A percentile compares a stretch with the other conserved stretches of the same genome.
Conservation (phyloP, 2,797 vertebrate species). For the Helostoma temminkii region DNA sequence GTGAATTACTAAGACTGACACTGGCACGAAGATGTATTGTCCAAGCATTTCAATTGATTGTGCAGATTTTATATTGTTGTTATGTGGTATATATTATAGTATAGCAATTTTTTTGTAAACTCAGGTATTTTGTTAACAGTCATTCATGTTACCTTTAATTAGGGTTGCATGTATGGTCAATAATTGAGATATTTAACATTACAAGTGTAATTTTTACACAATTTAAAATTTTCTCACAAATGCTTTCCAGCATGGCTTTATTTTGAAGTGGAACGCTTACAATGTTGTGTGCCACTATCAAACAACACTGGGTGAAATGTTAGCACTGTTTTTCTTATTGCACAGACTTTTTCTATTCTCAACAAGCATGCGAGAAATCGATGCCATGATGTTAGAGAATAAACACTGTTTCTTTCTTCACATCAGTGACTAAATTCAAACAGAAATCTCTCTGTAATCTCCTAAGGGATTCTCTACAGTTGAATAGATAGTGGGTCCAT, state of each 20-base stretch:
- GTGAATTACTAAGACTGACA: constrained; percentile 64
- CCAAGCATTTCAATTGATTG: constrained; percentile 63
- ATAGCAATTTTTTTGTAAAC: constrained; percentile 67
- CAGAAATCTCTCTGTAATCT: too few species aligned
- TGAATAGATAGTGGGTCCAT: too few species aligned
- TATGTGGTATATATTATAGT: constrained; percentile 50
- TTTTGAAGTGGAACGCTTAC: not conserved
- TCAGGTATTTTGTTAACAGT: constrained; percentile 78
- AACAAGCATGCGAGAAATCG: constrained; percentile 2
- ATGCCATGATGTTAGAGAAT: too few species aligned
- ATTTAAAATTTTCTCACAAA: not conserved
- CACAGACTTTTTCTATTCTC: constrained; percentile 47
- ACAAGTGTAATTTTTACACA: constrained; percentile 16
- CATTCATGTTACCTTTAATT: constrained; percentile 35
- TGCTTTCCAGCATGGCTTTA: constrained; percentile 3
- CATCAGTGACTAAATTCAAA: too few species aligned
- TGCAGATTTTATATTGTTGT: constrained; percentile 67
- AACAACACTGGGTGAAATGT: constrained; percentile 4
- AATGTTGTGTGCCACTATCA: constrained; percentile 18
- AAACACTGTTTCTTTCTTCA: not conserved
- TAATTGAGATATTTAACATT: constrained; percentile 19
- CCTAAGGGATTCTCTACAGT: too few species aligned
- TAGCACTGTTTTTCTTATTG: constrained; percentile 28
- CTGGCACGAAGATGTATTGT: constrained; percentile 46
- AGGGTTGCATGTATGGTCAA: constrained; percentile 39